These are phyloP conservation scores for Fissipunctia ypsillon DNA, from an alignment of 2,888 invertebrate species.

Conservation along the genomic window DNA sequence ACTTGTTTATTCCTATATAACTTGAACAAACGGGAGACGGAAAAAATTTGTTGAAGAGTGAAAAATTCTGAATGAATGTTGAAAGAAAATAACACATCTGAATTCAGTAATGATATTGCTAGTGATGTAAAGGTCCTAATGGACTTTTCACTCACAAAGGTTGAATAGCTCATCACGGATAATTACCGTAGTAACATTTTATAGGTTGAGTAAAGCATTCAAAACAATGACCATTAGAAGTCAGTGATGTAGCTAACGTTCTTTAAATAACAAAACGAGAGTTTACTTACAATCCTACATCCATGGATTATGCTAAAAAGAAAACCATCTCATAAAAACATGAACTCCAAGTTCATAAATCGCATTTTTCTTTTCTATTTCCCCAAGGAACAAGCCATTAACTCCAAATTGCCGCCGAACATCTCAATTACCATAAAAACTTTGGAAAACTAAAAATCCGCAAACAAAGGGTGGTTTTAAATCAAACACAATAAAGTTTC, in stretches of 20 bases:
- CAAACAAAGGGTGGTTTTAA: conserved; percentile 68
- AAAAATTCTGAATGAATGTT: neutral
- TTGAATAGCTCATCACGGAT: conserved; percentile 11
- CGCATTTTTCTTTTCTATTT: conserved; percentile 46
- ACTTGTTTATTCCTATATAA: conserved; percentile 43
- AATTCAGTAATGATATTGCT: neutral
- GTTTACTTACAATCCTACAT: neutral
- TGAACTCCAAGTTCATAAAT: conserved; percentile 52
- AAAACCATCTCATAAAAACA: conserved; percentile 29
- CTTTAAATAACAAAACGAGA: neutral
- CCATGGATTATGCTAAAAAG: conserved; percentile 16
- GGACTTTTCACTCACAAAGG: conserved; percentile 1
- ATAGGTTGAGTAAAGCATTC: conserved; percentile 2
- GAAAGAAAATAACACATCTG: neutral
- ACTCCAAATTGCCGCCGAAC: conserved; percentile 62
- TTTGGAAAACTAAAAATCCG: conserved; percentile 61
- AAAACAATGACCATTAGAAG: neutral
- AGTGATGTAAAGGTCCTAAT: neutral
- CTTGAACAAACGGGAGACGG: conserved; percentile 9
- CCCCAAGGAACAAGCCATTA: conserved; percentile 63
- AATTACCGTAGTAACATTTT: conserved; percentile 14
- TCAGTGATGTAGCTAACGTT: neutral
- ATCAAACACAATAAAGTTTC: conserved; percentile 69
- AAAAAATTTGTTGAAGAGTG: neutral
- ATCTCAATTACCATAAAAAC: conserved; percentile 66